These are phyloP conservation scores for Melanotaenia boesemani DNA, from an alignment of 2,797 vertebrate genomes.

Conservation along the genomic window DNA sequence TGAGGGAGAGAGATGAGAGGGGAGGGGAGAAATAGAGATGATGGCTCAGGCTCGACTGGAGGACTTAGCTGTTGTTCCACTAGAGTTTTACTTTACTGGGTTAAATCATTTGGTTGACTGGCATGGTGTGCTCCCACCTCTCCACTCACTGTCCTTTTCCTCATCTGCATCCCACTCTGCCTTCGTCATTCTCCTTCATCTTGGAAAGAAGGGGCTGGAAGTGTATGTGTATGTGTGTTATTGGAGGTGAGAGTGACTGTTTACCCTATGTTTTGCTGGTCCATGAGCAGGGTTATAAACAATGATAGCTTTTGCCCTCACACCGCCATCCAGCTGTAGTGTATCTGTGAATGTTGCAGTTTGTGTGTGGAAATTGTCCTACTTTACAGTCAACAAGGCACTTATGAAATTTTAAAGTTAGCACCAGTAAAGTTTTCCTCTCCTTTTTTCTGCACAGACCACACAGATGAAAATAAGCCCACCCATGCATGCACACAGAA, in stretches of 20 bases:
- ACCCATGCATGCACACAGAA: constrained; percentile 20
- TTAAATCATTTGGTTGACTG: constrained; percentile 80
- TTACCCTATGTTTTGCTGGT: constrained; percentile 45
- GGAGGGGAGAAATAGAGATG: constrained; percentile 36
- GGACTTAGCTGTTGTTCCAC: constrained; percentile 74
- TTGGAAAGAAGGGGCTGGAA: constrained; percentile 11
- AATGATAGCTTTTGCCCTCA: constrained; percentile 43
- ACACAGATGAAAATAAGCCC: constrained; percentile 16
- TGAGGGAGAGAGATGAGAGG: constrained; percentile 33
- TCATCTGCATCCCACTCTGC: constrained; percentile 59
- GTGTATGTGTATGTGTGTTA: background rate
- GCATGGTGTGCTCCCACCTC: constrained; percentile 29
- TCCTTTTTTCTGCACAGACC: constrained; percentile 11
- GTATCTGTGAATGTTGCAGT: constrained; percentile 21
- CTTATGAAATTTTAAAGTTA: constrained; percentile 57
- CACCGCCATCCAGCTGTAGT: constrained; percentile 35
- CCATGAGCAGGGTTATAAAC: constrained; percentile 46
- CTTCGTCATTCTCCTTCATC: constrained; percentile 45
- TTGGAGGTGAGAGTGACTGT: constrained; percentile 2
- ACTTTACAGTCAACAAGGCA: constrained; percentile 51
- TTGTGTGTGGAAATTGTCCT: constrained; percentile 43
- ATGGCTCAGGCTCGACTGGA: constrained; percentile 55
- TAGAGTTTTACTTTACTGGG: constrained; percentile 77
- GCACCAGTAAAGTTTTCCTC: constrained; percentile 32
- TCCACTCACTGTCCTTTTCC: constrained; percentile 15